phyloP scores from a whole-genome alignment of 2,888 invertebrate genomes.

The Pristionchus arcanus region DNA sequence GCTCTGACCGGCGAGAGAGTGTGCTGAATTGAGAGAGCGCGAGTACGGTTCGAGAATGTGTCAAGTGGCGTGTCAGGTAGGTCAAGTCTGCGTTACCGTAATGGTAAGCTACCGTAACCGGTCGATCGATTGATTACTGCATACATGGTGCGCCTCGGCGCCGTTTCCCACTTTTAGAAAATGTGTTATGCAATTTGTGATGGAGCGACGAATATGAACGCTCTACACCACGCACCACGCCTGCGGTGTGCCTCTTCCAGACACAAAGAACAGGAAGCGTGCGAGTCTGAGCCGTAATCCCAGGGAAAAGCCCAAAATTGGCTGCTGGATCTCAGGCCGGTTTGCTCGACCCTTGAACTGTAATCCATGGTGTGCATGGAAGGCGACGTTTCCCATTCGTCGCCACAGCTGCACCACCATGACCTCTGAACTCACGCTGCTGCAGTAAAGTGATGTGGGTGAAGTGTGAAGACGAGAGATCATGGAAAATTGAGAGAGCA shows the following conservation, averaged over 20 bases:
- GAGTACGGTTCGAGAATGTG: neutral
- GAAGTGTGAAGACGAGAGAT: slow-evolving; percentile 11
- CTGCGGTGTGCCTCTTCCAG: neutral
- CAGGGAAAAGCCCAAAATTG: slow-evolving; percentile 34
- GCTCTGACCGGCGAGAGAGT: neutral
- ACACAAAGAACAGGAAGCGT: neutral
- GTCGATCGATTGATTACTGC: neutral
- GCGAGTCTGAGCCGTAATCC: neutral
- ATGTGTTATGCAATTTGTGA: neutral
- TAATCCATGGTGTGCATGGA: neutral
- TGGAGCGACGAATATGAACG: neutral
- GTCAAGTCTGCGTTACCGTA: neutral
- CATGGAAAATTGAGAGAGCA: slow-evolving; percentile 18
- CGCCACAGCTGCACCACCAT: neutral
- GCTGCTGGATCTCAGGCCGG: neutral
- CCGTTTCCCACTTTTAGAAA: neutral
- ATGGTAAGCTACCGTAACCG: neutral
- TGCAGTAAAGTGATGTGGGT: slow-evolving; percentile 11
- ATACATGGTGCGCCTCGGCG: neutral
- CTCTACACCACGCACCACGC: neutral
- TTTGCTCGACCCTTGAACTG: neutral
- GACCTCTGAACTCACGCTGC: neutral
- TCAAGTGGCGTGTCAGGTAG: slow-evolving; percentile 32
- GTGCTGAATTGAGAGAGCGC: neutral
- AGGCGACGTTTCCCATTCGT: slow-evolving; percentile 14